Evolutionary conservation across 2,888 invertebrate genomes (phyloP).

Genomic region (Megalurothrips usitatus): DNA sequence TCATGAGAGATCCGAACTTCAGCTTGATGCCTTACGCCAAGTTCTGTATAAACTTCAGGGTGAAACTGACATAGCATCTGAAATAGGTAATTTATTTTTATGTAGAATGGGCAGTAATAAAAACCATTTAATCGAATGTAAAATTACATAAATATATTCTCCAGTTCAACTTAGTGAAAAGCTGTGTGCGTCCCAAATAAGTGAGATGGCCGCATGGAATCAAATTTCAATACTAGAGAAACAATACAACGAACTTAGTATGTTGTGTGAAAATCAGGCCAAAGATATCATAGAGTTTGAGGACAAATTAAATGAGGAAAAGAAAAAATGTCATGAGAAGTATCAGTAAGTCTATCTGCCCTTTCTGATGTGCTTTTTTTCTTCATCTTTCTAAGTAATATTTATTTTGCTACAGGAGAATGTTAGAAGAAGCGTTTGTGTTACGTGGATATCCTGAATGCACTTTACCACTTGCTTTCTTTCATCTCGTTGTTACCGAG

Average conservation of each 20-base stretch:
- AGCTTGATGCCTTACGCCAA: conserved; percentile 6
- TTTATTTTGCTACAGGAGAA: not conserved
- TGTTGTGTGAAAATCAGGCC: not conserved
- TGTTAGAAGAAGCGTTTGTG: not conserved
- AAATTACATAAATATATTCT: not conserved
- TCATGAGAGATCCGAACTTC: conserved; percentile 1
- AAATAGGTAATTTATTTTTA: not conserved
- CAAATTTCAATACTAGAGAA: not conserved
- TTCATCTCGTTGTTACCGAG: not conserved
- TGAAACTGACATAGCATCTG: not conserved
- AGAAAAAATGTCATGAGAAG: not conserved
- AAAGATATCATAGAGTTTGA: not conserved
- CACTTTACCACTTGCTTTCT: not conserved
- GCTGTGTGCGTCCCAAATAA: not conserved
- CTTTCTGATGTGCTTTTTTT: not conserved
- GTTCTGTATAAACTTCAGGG: not conserved
- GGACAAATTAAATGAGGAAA: not conserved
- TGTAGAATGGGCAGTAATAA: not conserved
- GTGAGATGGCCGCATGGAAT: conserved; percentile 4
- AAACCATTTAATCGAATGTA: not conserved
- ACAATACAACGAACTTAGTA: not conserved
- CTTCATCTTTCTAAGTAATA: not conserved
- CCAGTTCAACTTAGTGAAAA: not conserved
- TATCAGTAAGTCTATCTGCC: not conserved
- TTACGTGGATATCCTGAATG: not conserved